Base-by-base conservation (phyloP, 2,888 invertebrate genomes). In the Oithona nana region DNA sequence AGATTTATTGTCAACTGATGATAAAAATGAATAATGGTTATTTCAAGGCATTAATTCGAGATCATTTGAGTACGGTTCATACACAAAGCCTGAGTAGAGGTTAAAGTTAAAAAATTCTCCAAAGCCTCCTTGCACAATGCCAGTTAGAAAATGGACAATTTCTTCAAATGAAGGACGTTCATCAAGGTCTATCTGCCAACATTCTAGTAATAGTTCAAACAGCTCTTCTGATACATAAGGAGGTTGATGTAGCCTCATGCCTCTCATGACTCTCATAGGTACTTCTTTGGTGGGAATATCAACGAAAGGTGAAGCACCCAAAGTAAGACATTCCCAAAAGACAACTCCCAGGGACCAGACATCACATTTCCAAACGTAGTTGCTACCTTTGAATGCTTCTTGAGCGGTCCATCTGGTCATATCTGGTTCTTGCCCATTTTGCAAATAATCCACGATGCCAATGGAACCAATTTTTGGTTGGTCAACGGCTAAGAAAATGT, bases 311-410 rank as follows among this genome's bases (percentile, higher is more conserved):
- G 88, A 88, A 1, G 81, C 88, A 48, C 84, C 88, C 69, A 88
- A 74, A 3, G 84, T 81, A 67, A 84, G 77, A 65, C 84, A 81
- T 73, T 89, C 89, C 88, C 88, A 89, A 65, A 88, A 74, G 13
- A 88, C 71, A 64, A 86, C 81, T 0, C 84, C 88, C 71, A 82
- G 87, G 0, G 87, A 83, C 88, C 88, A 89, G 3, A 86, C 79
- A 69, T 88, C 86, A 62, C 84, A 83, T 68, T 84, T 82, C 3
- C 77, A 74, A n/a, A 81, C 80, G 67, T 79, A 81, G 57, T 81
- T 79, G 59, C 80, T 81, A 63, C 73, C 74, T 30, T 81, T 79
- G 66, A 88, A 75, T 68, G 83, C 81, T 72, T 89, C 89, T 28
- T 83, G 80, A 0, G 88, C 82, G 6, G 81, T 81, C 88, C 88